Percentiles rank a stretch among this genome's conserved stretches.
Evolutionary conservation across 1,140 invertebrate species (phyloP).

Genomic region (Bombus vancouverensis): DNA sequence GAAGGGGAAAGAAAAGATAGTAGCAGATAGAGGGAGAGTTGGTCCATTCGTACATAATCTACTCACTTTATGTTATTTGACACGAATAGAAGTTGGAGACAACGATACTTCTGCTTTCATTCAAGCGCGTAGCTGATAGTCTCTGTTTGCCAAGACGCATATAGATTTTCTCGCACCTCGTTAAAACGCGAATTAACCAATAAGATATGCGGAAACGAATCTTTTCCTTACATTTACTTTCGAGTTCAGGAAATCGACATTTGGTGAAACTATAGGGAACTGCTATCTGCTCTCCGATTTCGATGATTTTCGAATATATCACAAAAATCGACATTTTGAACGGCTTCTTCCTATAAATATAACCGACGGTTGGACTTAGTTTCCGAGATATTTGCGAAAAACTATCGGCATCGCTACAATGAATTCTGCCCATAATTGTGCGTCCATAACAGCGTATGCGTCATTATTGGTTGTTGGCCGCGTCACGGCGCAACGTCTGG

Average conservation of each 20-base stretch:
- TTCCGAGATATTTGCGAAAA: too few relatives aligned
- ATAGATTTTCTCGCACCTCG: conserved; percentile 27
- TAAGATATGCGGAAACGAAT: neutral
- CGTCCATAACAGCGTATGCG: too few relatives aligned
- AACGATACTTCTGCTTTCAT: conserved; percentile 28
- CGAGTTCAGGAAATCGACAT: neutral
- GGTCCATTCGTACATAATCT: conserved; percentile 29
- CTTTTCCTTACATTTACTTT: neutral
- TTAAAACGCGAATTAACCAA: neutral
- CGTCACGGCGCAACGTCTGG: too few relatives aligned
- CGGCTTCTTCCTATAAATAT: too few relatives aligned
- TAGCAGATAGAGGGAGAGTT: neutral
- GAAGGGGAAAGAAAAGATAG: neutral
- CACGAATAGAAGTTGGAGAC: conserved; percentile 51
- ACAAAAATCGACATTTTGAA: too few relatives aligned
- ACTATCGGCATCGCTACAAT: too few relatives aligned
- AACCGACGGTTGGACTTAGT: too few relatives aligned
- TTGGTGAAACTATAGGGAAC: neutral
- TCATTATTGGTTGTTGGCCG: too few relatives aligned
- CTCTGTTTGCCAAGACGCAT: conserved; percentile 37
- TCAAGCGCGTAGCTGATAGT: conserved; percentile 43
- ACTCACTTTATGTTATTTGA: conserved; percentile 59
- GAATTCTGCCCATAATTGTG: too few relatives aligned
- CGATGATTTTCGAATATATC: too few relatives aligned
- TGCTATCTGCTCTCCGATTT: too few relatives aligned